These are phyloP conservation scores for Urechis unicinctus DNA, from an alignment of 2,888 invertebrate species.

Conservation along the genomic window DNA sequence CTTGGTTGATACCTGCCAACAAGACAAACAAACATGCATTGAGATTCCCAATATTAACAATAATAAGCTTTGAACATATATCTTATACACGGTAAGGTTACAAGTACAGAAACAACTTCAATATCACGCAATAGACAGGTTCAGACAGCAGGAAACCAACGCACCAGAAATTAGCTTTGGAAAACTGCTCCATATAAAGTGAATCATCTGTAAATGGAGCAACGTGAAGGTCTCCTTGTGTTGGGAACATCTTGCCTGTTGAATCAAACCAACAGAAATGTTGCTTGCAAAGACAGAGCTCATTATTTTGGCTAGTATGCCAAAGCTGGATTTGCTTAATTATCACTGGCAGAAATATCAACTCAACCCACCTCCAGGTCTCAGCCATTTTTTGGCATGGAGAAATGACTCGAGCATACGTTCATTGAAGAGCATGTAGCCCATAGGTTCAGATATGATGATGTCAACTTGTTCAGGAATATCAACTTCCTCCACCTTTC, in stretches of 20 bases:
- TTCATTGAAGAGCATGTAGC: constrained; percentile 99
- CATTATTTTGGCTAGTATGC: background rate
- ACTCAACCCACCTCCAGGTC: constrained; percentile 57
- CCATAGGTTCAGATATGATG: constrained; percentile 99
- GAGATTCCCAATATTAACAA: background rate
- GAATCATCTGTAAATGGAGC: constrained; percentile 97
- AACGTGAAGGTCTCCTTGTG: constrained; percentile 91
- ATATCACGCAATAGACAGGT: background rate
- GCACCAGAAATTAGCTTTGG: constrained; percentile 96
- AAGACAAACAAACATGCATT: background rate
- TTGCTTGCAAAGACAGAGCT: background rate
- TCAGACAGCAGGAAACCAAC: constrained; percentile 9
- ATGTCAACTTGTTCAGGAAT: constrained; percentile 92
- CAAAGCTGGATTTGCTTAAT: background rate
- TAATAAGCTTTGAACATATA: background rate
- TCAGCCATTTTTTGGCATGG: constrained; percentile 96
- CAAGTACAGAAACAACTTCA: background rate
- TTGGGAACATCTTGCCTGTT: constrained; percentile 96
- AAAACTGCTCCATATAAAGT: constrained; percentile 94
- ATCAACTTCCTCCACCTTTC: constrained; percentile 97
- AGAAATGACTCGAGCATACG: constrained; percentile 97
- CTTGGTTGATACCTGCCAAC: constrained; percentile 77
- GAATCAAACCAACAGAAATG: no score
- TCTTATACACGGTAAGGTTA: background rate
- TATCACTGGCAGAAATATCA: background rate